Base-by-base conservation (phyloP, 2,888 invertebrate species). In the Synanthedon formicaeformis region DNA sequence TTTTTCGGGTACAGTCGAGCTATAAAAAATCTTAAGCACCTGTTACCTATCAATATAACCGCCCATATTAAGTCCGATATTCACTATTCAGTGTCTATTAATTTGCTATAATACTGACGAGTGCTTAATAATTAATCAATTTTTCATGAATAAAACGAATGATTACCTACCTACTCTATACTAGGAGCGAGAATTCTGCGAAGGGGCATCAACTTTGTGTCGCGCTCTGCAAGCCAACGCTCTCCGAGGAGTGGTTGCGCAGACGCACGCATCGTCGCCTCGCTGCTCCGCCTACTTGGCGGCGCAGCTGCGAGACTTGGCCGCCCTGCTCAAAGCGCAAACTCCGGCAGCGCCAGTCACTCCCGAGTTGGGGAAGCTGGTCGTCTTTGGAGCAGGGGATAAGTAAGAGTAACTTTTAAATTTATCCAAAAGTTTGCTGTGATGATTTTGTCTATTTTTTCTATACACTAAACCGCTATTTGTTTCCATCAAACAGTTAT, bases 261-360 rank as follows among this genome's bases (percentile, higher is more conserved):
- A 94, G 66, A 94, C 94, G 0, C 95, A 95, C 65, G 90, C 94
- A 0, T 91, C 92, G 0, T 94, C 94, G 0, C 94, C 94, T 0
- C 89, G 94, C 6, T 92, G 94, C 49, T 93, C 93, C 0, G 94
- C 93, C 0, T 95, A 95, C 68, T 75, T 95, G 49, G 94, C 94
- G 0, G 91, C 91, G 1, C 87, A 88, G 58, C 67, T 88, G 48
- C 63, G 65, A 27, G 88, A 88, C 55, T 60, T 88, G 41, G 84
- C 87, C 0, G 80, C 81, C 0, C 78, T 81, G 8, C 57, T 85
- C 11, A 76, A 73, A 54, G 74, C 80, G 1, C 66, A 75, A 54
- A 58, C 71, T 0, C 83, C 85, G 0, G 65, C 85, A 0, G 78
- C 78, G 1, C 83, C 83, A 0, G 77, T 67, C 11, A 81, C 78